Conservation (phyloP, 30 jellyfish, hydroid and myxozoan genomes). For the Aurelia aurita region DNA sequence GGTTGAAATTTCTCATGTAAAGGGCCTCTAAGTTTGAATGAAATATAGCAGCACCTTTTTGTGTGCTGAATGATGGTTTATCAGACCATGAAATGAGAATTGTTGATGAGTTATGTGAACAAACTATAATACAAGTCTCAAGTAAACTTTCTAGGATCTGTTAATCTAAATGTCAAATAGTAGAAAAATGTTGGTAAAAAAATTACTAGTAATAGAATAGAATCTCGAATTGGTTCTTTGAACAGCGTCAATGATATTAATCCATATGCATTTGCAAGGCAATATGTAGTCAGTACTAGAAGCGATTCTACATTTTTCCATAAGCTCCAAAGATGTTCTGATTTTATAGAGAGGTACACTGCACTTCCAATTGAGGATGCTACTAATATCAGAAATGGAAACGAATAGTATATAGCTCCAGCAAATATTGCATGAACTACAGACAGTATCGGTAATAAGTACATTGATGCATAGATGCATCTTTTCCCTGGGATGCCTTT, state of each 20-base stretch:
- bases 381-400: slow-evolving; percentile 71
- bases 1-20: too few species aligned
- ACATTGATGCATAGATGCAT: slow-evolving; percentile 82
- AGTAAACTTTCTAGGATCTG: slow-evolving; percentile 73
- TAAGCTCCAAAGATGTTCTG: slow-evolving; percentile 8
- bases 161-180: slow-evolving; percentile 62
- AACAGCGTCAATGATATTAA: slow-evolving; percentile 77
- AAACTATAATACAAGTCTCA: not conserved
- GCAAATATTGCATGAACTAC: slow-evolving; percentile 85
- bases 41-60: too few species aligned
- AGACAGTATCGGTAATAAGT: slow-evolving; percentile 81
- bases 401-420: slow-evolving; percentile 83
- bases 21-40: too few species aligned
- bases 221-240: slow-evolving; percentile 78
- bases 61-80: too few species aligned
- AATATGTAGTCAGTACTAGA: slow-evolving; percentile 51
- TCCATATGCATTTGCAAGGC: slow-evolving; percentile 93
- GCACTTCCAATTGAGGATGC: slow-evolving; percentile 90
- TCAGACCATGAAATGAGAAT: too few species aligned
- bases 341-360: slow-evolving; percentile 52
- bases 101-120: too few species aligned
- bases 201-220: slow-evolving; percentile 59
- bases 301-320: slow-evolving; percentile 39
- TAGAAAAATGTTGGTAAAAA: slow-evolving; percentile 83
- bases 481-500: slow-evolving; percentile 54